phyloP scores from a whole-genome alignment of 2,113 vertebrate species.

The Brienomyrus longianalis region DNA sequence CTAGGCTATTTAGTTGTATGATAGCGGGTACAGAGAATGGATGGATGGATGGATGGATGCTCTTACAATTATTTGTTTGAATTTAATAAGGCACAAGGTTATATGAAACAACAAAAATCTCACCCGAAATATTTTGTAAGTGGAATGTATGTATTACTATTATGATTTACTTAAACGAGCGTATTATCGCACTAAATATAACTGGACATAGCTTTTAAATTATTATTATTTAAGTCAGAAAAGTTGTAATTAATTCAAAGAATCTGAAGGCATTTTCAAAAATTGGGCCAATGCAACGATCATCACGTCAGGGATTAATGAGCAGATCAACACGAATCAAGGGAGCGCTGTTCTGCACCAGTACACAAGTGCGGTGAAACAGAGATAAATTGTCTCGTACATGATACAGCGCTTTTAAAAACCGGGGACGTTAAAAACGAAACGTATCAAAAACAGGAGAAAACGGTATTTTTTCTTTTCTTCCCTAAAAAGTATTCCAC shows the following conservation, averaged over 20 bases:
- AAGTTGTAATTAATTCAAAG: neutral
- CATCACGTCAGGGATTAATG: neutral
- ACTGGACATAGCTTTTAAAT: neutral
- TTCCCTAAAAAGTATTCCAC: neutral
- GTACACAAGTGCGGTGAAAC: constrained; percentile 9
- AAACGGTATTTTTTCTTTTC: neutral
- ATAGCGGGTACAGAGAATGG: neutral
- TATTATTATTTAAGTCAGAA: neutral
- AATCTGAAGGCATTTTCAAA: constrained; percentile 1
- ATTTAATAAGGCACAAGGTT: neutral
- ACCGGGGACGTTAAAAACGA: neutral
- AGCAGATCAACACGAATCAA: constrained; percentile 18
- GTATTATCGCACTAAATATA: neutral
- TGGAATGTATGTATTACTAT: neutral
- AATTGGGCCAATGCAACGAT: constrained; percentile 6
- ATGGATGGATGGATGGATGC: neutral
- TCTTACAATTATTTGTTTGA: neutral
- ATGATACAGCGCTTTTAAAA: neutral
- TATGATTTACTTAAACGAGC: neutral
- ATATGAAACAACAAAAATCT: neutral
- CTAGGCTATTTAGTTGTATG: neutral
- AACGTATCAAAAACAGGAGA: neutral
- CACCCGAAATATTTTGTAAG: neutral
- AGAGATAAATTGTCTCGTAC: constrained; percentile 7
- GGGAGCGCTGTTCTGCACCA: constrained; percentile 7